Base-by-base conservation (phyloP, 2,797 vertebrate species). In the Alosa sapidissima region DNA sequence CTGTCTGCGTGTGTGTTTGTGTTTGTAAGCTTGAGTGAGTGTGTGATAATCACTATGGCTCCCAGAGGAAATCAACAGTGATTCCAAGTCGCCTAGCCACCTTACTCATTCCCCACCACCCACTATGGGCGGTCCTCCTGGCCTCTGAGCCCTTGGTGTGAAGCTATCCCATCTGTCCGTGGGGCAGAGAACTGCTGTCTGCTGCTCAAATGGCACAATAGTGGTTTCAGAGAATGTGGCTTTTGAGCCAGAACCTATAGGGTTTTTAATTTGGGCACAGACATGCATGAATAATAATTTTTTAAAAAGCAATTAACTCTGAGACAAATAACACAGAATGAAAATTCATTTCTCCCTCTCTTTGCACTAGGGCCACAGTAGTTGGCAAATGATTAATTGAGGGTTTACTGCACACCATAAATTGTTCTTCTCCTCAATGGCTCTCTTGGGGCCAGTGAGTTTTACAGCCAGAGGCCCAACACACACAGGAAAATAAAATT, bases 21-120 rank as follows among this genome's bases (percentile, higher is more conserved):
- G 72, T 75, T 82, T 60, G 78, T 81, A 81, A 21, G 54, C 52
- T 0, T 81, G 60, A 88, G 85, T 82, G 89, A 91, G 92, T 81
- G 93, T 92, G 91, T 91, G 89, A 96, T 96, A 96, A 96, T 96
- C 92, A 92, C 92, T 88, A 92, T 87, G 89, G 91, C 92, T 98
- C 98, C 97, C 98, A 89, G 92, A 98, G 98, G 97, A 98, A 99
- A 99, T 98, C 97, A 98, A 94, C 93, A 84, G 91, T 87, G 92
- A 91, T 94, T 93, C 87, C n/a, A 9, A 92, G 95, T 95, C 96
- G 96, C 94, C 95, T 93, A 94, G 94, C 90, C 94, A 95, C 92
- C 92, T 78, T 21, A 7, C 72, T 16, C 72, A 78, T 41, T 78
- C 72, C 72, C 72, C 33, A 7, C 13, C 68, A 41, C 68, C 68